A percentile compares a stretch with the other conserved stretches of the same genome.
These are phyloP conservation scores for Heliconius ismenius DNA, from an alignment of 2,888 invertebrate genomes.

Conservation along the genomic window DNA sequence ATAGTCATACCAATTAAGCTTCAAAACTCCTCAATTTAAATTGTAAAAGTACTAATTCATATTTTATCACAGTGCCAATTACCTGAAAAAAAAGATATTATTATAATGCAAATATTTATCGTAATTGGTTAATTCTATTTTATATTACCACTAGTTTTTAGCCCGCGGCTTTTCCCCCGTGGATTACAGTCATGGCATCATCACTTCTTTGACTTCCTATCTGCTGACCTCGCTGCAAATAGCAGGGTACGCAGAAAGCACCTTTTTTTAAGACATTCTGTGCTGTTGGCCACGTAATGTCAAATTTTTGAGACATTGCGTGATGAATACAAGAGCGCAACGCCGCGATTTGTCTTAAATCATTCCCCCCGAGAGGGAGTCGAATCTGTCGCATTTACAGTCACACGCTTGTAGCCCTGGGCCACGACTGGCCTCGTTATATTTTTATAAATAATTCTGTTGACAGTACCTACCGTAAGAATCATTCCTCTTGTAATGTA, in stretches of 20 bases:
- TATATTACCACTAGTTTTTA: not conserved
- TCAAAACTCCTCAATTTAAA: conserved; percentile 15
- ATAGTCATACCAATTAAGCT: not conserved
- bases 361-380: too few relatives aligned
- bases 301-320: too few relatives aligned
- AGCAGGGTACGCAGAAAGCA: not conserved
- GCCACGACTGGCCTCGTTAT: too few relatives aligned
- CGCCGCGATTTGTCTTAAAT: too few relatives aligned
- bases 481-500: conserved; percentile 80
- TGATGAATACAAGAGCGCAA: too few relatives aligned
- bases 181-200: too few relatives aligned
- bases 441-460: too few relatives aligned
- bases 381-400: too few relatives aligned
- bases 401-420: too few relatives aligned
- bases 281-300: too few relatives aligned
- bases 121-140: not conserved
- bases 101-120: not conserved
- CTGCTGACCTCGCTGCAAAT: not conserved
- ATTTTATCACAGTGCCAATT: conserved; percentile 83
- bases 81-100: conserved; percentile 64
- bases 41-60: conserved; percentile 82
- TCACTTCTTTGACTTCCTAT: too few relatives aligned
- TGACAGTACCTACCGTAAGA: conserved; percentile 75
- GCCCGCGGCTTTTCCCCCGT: not conserved
- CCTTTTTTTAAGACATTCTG: too few relatives aligned